phyloP scores from a whole-genome alignment of 2,888 invertebrate genomes.

The Drosophila kambysellisi region DNA sequence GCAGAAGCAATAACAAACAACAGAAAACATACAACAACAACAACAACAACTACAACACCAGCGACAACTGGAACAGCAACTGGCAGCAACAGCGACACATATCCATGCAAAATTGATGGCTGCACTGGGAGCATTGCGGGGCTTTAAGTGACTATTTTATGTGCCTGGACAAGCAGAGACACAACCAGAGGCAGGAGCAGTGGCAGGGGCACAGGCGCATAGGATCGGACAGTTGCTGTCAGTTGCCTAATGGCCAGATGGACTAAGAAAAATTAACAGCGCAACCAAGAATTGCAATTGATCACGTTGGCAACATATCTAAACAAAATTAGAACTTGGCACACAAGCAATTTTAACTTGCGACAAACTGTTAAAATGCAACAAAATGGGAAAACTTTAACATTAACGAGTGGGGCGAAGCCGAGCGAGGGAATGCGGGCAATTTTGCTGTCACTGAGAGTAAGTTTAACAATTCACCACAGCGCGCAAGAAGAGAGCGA shows the following conservation, averaged over 20 bases:
- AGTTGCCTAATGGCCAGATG: slow-evolving; percentile 2
- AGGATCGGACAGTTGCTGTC: slow-evolving; percentile 17
- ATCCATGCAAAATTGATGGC: slow-evolving; percentile 71
- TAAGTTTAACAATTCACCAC: slow-evolving; percentile 54
- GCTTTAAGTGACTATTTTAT: slow-evolving; percentile 49
- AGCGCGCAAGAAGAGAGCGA: slow-evolving; percentile 14
- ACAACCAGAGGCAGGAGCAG: neutral
- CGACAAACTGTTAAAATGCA: slow-evolving; percentile 21
- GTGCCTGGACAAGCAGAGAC: slow-evolving; percentile 2
- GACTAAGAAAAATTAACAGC: neutral
- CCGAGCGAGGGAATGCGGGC: neutral
- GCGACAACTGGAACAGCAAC: slow-evolving; percentile 8
- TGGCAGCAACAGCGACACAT: slow-evolving; percentile 31
- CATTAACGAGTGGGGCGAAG: slow-evolving; percentile 7
- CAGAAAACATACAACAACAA: slow-evolving; percentile 7
- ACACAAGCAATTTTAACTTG: slow-evolving; percentile 13
- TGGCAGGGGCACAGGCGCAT: neutral
- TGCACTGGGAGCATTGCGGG: slow-evolving; percentile 37
- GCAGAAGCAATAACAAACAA: slow-evolving; percentile 45
- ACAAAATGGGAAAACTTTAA: slow-evolving; percentile 31
- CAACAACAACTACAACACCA: slow-evolving; percentile 15
- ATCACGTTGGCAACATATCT: slow-evolving; percentile 6
- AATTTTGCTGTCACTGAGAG: slow-evolving; percentile 19
- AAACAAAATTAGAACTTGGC: slow-evolving; percentile 3
- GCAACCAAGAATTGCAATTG: slow-evolving; percentile 14